These are phyloP conservation scores for Cepphus grylle DNA, from an alignment of 2,113 vertebrate genomes.

Conservation along the genomic window DNA sequence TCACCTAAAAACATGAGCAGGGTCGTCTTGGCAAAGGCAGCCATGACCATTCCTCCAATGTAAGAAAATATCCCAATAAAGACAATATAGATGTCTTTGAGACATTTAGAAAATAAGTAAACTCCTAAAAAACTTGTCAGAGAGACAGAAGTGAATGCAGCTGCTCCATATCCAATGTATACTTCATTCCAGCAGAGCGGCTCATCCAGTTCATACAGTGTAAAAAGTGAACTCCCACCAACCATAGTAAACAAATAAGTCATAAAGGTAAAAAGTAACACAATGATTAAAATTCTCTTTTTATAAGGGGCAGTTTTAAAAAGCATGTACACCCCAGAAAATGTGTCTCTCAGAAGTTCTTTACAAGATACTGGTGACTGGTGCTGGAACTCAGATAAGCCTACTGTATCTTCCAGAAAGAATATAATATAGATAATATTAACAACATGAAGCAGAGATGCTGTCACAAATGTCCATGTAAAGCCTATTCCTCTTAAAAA, in stretches of 20 bases:
- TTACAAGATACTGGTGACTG: conserved; percentile 24
- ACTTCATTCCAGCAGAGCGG: conserved; percentile 94
- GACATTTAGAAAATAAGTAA: conserved; percentile 78
- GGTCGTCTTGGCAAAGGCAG: conserved; percentile 87
- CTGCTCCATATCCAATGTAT: conserved; percentile 90
- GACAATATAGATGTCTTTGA: conserved; percentile 80
- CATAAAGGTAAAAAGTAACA: conserved; percentile 81
- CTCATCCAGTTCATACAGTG: conserved; percentile 86
- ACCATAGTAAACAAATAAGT: conserved; percentile 74
- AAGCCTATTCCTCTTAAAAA: conserved; percentile 85
- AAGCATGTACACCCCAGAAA: conserved; percentile 78
- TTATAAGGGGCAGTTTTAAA: conserved; percentile 73
- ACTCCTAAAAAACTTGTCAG: conserved; percentile 87
- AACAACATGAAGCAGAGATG: conserved; percentile 67
- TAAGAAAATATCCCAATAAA: conserved; percentile 86
- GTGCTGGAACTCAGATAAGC: conserved; percentile 27
- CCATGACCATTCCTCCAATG: conserved; percentile 73
- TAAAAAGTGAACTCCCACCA: conserved; percentile 78
- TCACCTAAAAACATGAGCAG: conserved; percentile 91
- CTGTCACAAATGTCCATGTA: conserved; percentile 83
- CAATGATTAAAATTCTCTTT: conserved; percentile 67
- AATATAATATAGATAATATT: conserved; percentile 84
- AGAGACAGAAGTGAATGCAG: conserved; percentile 79
- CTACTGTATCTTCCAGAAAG: conserved; percentile 81
- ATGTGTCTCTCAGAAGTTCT: conserved; percentile 69